phyloP scores from a whole-genome alignment of 2,797 vertebrate species.

The Eidolon dupreanum region DNA sequence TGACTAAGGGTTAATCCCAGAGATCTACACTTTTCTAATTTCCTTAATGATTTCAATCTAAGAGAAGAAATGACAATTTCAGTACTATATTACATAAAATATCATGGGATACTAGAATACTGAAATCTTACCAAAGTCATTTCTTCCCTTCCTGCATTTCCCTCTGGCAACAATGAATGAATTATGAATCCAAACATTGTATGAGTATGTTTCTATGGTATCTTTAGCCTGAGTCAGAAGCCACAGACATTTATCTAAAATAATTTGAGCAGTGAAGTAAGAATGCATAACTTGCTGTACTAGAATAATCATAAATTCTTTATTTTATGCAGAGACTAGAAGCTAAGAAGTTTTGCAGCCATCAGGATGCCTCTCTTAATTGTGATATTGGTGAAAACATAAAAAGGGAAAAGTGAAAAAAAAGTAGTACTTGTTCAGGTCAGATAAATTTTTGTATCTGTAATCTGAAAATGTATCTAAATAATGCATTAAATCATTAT shows the following conservation, averaged over 20 bases:
- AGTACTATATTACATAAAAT: neutral
- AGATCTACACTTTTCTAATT: neutral
- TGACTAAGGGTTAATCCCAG: neutral
- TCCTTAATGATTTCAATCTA: neutral
- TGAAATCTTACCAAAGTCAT: neutral
- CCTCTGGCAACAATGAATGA: conserved; percentile 35
- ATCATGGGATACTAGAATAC: neutral
- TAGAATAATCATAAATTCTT: neutral
- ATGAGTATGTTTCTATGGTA: neutral
- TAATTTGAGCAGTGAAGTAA: conserved; percentile 22
- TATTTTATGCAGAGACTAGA: neutral
- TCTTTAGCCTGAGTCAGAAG: neutral
- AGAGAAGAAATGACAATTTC: neutral
- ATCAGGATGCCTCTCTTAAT: neutral
- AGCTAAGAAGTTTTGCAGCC: neutral
- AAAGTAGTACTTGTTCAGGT: neutral
- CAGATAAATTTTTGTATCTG: neutral
- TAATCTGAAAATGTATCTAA: conserved; percentile 15
- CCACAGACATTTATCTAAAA: conserved; percentile 52
- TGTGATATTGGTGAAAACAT: neutral
- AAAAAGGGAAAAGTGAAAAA: neutral
- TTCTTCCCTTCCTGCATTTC: conserved; percentile 1
- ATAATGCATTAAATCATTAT: neutral
- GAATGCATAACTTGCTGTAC: neutral
- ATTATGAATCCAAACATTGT: conserved; percentile 31